A percentile compares a stretch with the other conserved stretches of the same genome.
Conservation (phyloP, 1,140 invertebrate genomes). For the Tetragnatha versicolor region DNA sequence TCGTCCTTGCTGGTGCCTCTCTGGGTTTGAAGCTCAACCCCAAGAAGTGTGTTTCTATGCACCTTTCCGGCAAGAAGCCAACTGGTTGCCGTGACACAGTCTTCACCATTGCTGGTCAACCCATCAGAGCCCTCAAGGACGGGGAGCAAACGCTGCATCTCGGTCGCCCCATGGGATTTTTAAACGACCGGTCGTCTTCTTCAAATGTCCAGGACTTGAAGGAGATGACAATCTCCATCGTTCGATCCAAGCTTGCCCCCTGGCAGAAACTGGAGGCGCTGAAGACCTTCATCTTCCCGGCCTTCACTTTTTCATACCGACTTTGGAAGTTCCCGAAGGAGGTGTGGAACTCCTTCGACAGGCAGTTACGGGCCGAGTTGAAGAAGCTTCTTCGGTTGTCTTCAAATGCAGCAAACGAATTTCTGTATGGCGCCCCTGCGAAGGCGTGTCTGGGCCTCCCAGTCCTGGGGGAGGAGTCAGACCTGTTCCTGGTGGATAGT, state of each 20-base stretch:
- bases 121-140: not conserved
- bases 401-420: not conserved
- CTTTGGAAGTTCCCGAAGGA: not conserved
- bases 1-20: too few species aligned
- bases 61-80: not conserved
- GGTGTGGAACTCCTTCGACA: not conserved
- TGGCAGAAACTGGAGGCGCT: slow-evolving; percentile 3
- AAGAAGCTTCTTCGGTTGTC: not conserved
- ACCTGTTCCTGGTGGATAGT: not conserved
- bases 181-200: too few species aligned
- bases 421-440: not conserved
- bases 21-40: not conserved
- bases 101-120: not conserved
- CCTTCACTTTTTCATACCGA: not conserved
- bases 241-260: not conserved
- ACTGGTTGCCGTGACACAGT: not conserved
- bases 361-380: not conserved
- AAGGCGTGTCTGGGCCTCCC: not conserved
- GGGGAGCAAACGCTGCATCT: not conserved
- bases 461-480: not conserved
- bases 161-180: not conserved
- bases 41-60: not conserved
- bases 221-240: not conserved
- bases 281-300: not conserved
- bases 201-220: not conserved